Evolutionary conservation across 2,888 invertebrate species (phyloP).

Genomic region (Reticulitermes lucifugus): DNA sequence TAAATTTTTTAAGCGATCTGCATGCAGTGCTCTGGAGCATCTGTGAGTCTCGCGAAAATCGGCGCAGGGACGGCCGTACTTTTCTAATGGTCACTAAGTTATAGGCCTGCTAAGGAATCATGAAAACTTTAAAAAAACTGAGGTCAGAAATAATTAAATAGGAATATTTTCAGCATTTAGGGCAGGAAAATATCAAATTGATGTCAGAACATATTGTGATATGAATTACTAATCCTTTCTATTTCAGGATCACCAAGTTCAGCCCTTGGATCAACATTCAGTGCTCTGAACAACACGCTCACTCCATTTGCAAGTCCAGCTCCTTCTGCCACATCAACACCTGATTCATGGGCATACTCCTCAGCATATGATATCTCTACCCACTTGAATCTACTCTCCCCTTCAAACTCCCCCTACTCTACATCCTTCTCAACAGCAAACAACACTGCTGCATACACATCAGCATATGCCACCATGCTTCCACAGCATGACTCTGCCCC

Average conservation of each 20-base stretch:
- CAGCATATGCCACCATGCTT: constrained; percentile 67
- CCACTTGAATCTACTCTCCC: constrained; percentile 79
- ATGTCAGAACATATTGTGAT: too few relatives aligned
- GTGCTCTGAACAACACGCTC: constrained; percentile 66
- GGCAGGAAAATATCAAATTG: too few relatives aligned
- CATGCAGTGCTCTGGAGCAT: too few relatives aligned
- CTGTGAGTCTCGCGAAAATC: too few relatives aligned
- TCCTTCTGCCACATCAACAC: constrained; percentile 63
- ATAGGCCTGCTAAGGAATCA: too few relatives aligned
- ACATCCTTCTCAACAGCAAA: constrained; percentile 59
- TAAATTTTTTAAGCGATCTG: too few relatives aligned
- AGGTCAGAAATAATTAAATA: too few relatives aligned
- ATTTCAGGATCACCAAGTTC: constrained; percentile 54
- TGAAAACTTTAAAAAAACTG: too few relatives aligned
- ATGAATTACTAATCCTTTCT: neutral
- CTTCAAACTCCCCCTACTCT: constrained; percentile 69
- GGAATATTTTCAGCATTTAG: too few relatives aligned
- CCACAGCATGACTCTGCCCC: constrained; percentile 70
- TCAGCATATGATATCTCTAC: constrained; percentile 79
- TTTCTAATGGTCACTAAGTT: too few relatives aligned
- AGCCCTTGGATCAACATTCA: constrained; percentile 72
- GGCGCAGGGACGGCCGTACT: too few relatives aligned
- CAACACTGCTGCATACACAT: constrained; percentile 59
- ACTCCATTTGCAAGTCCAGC: constrained; percentile 67
- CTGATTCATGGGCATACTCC: constrained; percentile 71